A percentile compares a stretch with the other conserved stretches of the same genome.
Evolutionary conservation across 2,888 invertebrate genomes (phyloP).

Genomic region (Drosophila hamatofila): DNA sequence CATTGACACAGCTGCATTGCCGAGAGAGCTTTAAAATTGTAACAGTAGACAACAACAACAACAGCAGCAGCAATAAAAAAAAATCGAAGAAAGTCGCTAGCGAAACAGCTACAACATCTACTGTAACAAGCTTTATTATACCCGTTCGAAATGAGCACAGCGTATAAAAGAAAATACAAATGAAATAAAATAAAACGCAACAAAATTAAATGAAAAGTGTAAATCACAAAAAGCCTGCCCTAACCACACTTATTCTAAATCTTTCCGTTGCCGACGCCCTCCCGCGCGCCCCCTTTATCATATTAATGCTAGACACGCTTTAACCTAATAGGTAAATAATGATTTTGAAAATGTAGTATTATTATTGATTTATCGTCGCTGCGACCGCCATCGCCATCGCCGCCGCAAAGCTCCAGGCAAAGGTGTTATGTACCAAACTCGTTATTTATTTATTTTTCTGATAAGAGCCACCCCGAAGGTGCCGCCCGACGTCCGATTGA

Average conservation of each 20-base stretch:
- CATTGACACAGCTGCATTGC: constrained; percentile 67
- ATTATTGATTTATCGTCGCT: constrained; percentile 75
- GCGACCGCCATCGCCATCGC: constrained; percentile 37
- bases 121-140: constrained; percentile 71
- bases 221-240: constrained; percentile 60
- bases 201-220: constrained; percentile 77
- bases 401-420: constrained; percentile 45
- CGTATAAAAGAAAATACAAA: constrained; percentile 35
- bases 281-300: constrained; percentile 11
- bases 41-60: constrained; percentile 67
- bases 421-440: constrained; percentile 75
- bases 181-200: constrained; percentile 54
- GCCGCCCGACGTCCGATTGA: constrained; percentile 14
- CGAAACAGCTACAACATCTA: constrained; percentile 61
- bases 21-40: constrained; percentile 73
- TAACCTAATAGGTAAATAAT: constrained; percentile 64
- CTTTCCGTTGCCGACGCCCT: constrained; percentile 25
- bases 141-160: constrained; percentile 74
- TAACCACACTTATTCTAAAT: constrained; percentile 70
- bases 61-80: constrained; percentile 40
- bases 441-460: constrained; percentile 78
- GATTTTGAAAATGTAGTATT: constrained; percentile 66
- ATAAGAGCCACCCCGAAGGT: constrained; percentile 58
- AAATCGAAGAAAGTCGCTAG: constrained; percentile 76
- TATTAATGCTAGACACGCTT: constrained; percentile 28